Conservation (phyloP, 2,113 vertebrate genomes). For the Aepyceros melampus region DNA sequence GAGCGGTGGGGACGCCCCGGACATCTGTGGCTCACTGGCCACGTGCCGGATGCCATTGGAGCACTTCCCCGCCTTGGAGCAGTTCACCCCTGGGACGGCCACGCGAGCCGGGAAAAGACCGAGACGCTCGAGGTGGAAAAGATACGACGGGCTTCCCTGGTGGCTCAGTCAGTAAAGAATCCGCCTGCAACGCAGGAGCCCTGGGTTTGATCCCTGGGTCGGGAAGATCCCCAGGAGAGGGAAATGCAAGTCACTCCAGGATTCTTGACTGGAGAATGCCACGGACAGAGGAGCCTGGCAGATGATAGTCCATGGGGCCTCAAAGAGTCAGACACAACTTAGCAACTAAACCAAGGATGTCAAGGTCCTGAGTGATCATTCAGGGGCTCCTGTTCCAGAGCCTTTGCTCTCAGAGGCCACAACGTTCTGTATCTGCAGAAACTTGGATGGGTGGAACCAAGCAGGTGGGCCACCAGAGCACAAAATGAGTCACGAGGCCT, state of each 20-base stretch:
- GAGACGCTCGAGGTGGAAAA: background rate
- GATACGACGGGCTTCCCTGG: background rate
- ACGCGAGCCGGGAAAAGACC: background rate
- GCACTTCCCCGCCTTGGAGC: accelerated
- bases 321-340: accelerated
- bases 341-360: background rate
- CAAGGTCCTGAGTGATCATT: background rate
- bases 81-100: background rate
- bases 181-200: background rate
- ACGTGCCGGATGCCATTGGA: accelerated
- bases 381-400: background rate
- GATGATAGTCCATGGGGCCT: background rate
- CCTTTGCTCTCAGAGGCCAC: background rate
- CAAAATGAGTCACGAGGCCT: background rate
- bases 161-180: background rate
- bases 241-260: background rate
- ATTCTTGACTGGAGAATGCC: background rate
- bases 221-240: background rate
- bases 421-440: background rate
- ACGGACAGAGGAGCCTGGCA: background rate
- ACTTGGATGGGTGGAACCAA: accelerated
- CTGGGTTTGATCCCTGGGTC: background rate
- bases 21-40: accelerated
- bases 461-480: background rate
- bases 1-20: background rate